phyloP scores from a whole-genome alignment of 2,797 vertebrate species.

The Chelon labrosus region DNA sequence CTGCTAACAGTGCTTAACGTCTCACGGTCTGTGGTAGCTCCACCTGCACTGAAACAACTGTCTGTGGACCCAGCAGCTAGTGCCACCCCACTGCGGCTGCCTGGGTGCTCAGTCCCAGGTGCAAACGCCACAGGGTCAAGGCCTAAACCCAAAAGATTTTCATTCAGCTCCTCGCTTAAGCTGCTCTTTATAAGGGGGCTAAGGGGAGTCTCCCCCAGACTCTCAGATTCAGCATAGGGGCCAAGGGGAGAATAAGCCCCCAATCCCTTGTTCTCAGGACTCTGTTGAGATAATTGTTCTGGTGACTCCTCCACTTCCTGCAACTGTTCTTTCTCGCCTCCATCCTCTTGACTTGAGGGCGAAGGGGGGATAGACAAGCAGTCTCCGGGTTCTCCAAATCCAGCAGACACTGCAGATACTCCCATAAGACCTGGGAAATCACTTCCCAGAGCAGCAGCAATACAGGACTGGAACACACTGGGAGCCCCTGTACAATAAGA shows the following conservation, averaged over 20 bases:
- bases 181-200: conserved; percentile 92
- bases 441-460: conserved; percentile 75
- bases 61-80: conserved; percentile 90
- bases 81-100: conserved; percentile 82
- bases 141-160: conserved; percentile 89
- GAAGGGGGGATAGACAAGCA: conserved; percentile 85
- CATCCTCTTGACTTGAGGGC: conserved; percentile 85
- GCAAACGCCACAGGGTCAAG: conserved; percentile 88
- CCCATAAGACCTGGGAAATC: conserved; percentile 82
- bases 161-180: conserved; percentile 90
- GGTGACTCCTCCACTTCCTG: conserved; percentile 60
- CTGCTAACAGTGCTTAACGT: conserved; percentile 91
- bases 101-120: conserved; percentile 83
- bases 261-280: conserved; percentile 58
- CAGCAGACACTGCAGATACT: conserved; percentile 70
- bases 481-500: conserved; percentile 61
- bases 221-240: conserved; percentile 86
- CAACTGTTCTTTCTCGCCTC: conserved; percentile 82
- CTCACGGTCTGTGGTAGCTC: conserved; percentile 88
- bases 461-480: conserved; percentile 78
- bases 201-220: conserved; percentile 88
- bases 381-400: conserved; percentile 76
- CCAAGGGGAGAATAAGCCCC: conserved; percentile 82
- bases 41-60: conserved; percentile 91
- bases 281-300: conserved; percentile 66